Base-by-base conservation (phyloP, 2,888 invertebrate species). In the Mesorhabditis spiculigera region DNA sequence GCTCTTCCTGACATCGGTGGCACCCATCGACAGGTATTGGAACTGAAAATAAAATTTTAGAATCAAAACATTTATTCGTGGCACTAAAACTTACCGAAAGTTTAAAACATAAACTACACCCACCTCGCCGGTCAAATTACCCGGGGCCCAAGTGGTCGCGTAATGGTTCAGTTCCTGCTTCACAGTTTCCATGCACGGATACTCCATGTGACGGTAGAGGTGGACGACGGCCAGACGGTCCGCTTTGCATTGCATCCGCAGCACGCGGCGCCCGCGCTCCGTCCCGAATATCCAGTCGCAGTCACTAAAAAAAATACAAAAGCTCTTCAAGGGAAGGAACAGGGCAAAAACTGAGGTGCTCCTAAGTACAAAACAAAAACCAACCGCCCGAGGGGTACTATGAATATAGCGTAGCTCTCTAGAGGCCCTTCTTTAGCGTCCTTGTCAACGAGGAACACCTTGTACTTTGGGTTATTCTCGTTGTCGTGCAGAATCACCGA, bases 351-450 rank as follows among this genome's bases (percentile, higher is more conserved):
- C 8, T 5, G 8, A 8, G 43, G 8, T 42, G 16, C 13, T n/a
- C 4, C 28, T 4, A 45, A 68, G 16, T 41, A 28, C 13, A 10
- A 28, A 72, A 62, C 43, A 63, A 58, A 75, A 67, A 72, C 28
- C 6, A 5, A 93, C 94, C 94, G 91, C 87, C 96, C 96, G 87
- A 94, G 92, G 0, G 96, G 96, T 0, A 96, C 95, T 78, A 97
- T 92, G 86, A 97, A 95, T 4, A 93, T 93, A 0, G 93, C 95
- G 89, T 93, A 95, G 83, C 91, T 91, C 66, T 70, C 63, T 44
- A 77, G 65, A 13, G 73, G 69, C 89, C 90, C 85, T 88, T 87
- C 50, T 72, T 89, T 79, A 71, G 42, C 73, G 89, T 0, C 90
- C 86, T 96, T 95, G 0, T 93, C 90, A 41, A 96, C 89, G 79